These are phyloP conservation scores for Polyodon spathula DNA, from an alignment of 2,113 vertebrate genomes.

Conservation along the genomic window DNA sequence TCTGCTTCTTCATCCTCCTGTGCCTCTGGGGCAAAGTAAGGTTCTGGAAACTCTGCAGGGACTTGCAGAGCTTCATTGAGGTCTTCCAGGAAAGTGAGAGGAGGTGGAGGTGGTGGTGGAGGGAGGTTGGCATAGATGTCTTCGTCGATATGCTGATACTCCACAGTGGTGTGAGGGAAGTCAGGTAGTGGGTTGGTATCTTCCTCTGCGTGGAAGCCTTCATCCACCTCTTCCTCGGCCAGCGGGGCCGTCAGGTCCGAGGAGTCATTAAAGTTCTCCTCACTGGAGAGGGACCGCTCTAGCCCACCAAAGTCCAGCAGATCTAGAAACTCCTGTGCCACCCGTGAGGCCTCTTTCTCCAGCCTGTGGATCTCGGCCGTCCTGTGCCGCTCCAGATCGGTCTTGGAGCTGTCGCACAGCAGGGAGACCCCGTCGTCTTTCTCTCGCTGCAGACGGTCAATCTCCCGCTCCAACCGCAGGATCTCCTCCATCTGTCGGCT, in stretches of 20 bases:
- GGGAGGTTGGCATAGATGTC: constrained; percentile 55
- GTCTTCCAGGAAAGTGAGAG: constrained; percentile 1
- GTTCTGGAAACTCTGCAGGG: too few relatives aligned
- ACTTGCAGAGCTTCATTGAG: too few relatives aligned
- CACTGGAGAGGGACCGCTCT: constrained; percentile 62
- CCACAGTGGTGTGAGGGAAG: constrained; percentile 37
- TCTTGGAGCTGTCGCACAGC: constrained; percentile 56
- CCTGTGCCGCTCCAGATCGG: constrained; percentile 64
- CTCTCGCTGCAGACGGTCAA: constrained; percentile 76
- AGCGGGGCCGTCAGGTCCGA: constrained; percentile 61
- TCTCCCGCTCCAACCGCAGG: constrained; percentile 76
- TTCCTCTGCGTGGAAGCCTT: constrained; percentile 71
- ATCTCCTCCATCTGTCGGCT: constrained; percentile 84
- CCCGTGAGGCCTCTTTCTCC: constrained; percentile 78
- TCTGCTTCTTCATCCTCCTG: constrained; percentile 20
- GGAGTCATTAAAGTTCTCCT: constrained; percentile 70
- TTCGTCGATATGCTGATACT: constrained; percentile 49
- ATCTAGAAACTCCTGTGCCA: constrained; percentile 78
- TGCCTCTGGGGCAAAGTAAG: too few relatives aligned
- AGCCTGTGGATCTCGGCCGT: constrained; percentile 75
- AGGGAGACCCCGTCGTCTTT: constrained; percentile 71
- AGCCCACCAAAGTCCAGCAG: constrained; percentile 77
- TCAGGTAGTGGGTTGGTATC: constrained; percentile 55
- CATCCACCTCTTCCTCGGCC: constrained; percentile 72
- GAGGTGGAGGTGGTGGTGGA: constrained; percentile 50